phyloP scores from a whole-genome alignment of 2,888 invertebrate species.

The Subacronicta megacephala region DNA sequence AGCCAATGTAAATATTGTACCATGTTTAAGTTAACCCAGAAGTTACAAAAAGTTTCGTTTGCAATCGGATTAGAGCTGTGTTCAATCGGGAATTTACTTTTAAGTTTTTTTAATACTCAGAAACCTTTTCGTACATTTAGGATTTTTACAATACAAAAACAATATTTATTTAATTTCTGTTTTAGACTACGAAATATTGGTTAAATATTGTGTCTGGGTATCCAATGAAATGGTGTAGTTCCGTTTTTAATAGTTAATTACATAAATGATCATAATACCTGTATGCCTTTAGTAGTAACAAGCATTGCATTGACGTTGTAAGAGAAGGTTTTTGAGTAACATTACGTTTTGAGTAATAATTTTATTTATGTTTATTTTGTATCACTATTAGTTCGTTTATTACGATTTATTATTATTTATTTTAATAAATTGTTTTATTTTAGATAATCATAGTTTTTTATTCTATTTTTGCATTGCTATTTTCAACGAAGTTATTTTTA shows the following conservation, averaged over 20 bases:
- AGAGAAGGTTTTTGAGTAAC: constrained; percentile 59
- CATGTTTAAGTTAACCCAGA: constrained; percentile 50
- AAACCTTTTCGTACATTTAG: constrained; percentile 46
- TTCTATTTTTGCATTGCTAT: constrained; percentile 9
- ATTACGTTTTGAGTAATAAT: constrained; percentile 70
- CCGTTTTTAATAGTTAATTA: constrained; percentile 17
- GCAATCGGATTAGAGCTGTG: constrained; percentile 42
- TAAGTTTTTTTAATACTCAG: constrained; percentile 53
- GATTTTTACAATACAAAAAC: constrained; percentile 9
- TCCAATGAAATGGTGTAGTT: constrained; percentile 53
- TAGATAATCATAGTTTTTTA: constrained; percentile 49
- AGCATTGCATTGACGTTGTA: constrained; percentile 43
- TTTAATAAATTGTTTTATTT: constrained; percentile 76
- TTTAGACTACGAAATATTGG: constrained; percentile 46
- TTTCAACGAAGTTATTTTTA: too few relatives aligned
- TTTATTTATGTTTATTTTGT: constrained; percentile 76
- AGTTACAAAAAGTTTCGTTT: constrained; percentile 57
- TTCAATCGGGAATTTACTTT: constrained; percentile 50
- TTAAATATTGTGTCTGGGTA: constrained; percentile 33
- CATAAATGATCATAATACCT: constrained; percentile 7
- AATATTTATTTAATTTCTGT: constrained; percentile 19
- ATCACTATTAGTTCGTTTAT: constrained; percentile 72
- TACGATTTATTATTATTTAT: constrained; percentile 70
- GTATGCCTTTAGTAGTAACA: constrained; percentile 28
- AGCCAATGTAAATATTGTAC: constrained; percentile 51